phyloP scores from a whole-genome alignment of 1,140 invertebrate genomes.

The Cataglyphis hispanica region DNA sequence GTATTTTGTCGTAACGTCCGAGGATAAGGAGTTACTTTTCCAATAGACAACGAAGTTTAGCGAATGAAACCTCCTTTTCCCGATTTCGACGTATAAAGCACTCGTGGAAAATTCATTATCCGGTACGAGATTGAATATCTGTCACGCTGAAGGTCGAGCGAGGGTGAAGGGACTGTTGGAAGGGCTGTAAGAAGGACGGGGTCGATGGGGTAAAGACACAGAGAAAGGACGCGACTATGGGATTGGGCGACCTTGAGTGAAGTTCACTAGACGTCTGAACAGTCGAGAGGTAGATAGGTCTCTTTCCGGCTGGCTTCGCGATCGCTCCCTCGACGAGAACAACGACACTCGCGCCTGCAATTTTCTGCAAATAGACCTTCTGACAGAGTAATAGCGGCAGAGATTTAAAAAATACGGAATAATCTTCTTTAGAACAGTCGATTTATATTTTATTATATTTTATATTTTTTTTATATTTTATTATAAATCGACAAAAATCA shows the following conservation, averaged over 20 bases:
- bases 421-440: background rate
- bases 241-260: conserved; percentile 52
- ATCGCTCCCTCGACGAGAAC: conserved; percentile 25
- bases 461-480: background rate
- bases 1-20: background rate
- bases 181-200: conserved; percentile 24
- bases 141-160: conserved; percentile 47
- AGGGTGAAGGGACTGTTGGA: conserved; percentile 31
- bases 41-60: conserved; percentile 25
- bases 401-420: background rate
- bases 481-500: background rate
- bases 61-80: background rate
- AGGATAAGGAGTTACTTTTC: background rate
- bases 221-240: conserved; percentile 6
- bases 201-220: conserved; percentile 21
- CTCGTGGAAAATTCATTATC: conserved; percentile 61
- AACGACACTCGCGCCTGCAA: conserved; percentile 9
- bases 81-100: conserved; percentile 47
- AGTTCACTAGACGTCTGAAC: conserved; percentile 46
- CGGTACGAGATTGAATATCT: conserved; percentile 57
- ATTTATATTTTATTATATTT: background rate
- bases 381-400: background rate
- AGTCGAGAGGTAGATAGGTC: conserved; percentile 12
- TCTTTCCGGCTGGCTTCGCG: conserved; percentile 10
- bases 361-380: conserved; percentile 29